phyloP scores from a whole-genome alignment of 2,113 vertebrate genomes.

The Morone chrysops region DNA sequence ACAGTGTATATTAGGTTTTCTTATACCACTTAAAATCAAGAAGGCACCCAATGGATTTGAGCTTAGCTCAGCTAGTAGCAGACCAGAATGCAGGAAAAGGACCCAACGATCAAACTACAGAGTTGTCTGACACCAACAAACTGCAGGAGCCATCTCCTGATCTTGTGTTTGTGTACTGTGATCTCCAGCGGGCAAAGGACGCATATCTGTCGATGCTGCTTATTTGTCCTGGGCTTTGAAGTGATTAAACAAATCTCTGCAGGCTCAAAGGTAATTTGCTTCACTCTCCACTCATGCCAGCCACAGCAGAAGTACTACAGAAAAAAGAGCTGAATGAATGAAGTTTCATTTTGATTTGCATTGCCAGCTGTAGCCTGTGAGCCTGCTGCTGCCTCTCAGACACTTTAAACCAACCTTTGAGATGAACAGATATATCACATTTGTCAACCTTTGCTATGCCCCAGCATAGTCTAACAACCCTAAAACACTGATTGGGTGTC shows the following conservation, averaged over 20 bases:
- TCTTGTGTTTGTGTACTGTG: slow-evolving; percentile 1
- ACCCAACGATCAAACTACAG: not conserved
- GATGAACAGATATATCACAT: slow-evolving; percentile 18
- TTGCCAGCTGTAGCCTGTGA: not conserved
- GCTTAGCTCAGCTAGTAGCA: not conserved
- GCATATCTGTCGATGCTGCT: not conserved
- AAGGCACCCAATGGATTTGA: not conserved
- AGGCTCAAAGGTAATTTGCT: slow-evolving; percentile 49
- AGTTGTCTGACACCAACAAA: not conserved
- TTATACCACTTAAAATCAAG: too few species aligned
- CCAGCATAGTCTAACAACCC: not conserved
- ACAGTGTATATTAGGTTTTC: too few species aligned
- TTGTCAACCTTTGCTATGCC: slow-evolving; percentile 11
- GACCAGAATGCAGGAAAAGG: too few species aligned
- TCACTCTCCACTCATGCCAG: not conserved
- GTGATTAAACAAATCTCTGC: slow-evolving; percentile 46
- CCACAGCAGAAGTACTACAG: slow-evolving; percentile 7
- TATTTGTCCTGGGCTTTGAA: slow-evolving; percentile 55
- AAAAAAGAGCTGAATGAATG: slow-evolving; percentile 11
- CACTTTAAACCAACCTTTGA: not conserved
- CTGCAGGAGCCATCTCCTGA: slow-evolving; percentile 4
- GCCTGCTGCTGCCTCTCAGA: slow-evolving; percentile 7
- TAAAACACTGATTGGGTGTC: not conserved
- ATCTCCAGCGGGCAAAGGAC: not conserved
- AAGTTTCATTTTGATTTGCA: not conserved